These are phyloP conservation scores for Molossus alvarezi DNA, from an alignment of 2,797 vertebrate species.

Conservation along the genomic window DNA sequence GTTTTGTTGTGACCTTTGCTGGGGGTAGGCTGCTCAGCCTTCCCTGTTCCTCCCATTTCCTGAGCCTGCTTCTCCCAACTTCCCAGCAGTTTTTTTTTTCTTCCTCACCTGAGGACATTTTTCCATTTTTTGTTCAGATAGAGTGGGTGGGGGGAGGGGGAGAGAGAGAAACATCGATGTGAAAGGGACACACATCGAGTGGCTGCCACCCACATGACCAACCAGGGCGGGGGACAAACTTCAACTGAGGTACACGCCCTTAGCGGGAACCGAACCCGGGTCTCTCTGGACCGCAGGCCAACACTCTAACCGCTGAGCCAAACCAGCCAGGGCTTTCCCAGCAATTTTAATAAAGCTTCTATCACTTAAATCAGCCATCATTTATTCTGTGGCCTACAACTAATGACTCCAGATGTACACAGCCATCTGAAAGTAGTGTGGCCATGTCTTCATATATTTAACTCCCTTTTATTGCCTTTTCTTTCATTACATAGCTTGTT, in stretches of 20 bases:
- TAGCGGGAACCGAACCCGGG: too few relatives aligned
- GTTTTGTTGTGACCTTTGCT: background rate
- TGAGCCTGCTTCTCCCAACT: background rate
- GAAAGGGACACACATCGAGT: too few relatives aligned
- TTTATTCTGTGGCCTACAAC: conserved; percentile 9
- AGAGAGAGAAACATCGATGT: too few relatives aligned
- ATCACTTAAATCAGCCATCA: background rate
- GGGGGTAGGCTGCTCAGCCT: background rate
- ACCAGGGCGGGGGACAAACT: too few relatives aligned
- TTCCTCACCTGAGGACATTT: too few relatives aligned
- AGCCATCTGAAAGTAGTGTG: background rate
- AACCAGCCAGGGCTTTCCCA: background rate
- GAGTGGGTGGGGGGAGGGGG: too few relatives aligned
- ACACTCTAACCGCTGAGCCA: too few relatives aligned
- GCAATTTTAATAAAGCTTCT: background rate
- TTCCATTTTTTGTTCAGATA: too few relatives aligned
- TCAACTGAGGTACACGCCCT: too few relatives aligned
- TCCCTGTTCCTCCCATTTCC: conserved; percentile 7
- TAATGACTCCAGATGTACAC: background rate
- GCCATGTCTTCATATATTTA: background rate
- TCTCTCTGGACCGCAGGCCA: too few relatives aligned
- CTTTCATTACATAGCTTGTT: background rate
- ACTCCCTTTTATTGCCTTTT: background rate
- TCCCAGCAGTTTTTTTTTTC: background rate
- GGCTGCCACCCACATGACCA: too few relatives aligned